Evolutionary conservation across 2,888 invertebrate genomes (phyloP).

Genomic region (Phania funesta): DNA sequence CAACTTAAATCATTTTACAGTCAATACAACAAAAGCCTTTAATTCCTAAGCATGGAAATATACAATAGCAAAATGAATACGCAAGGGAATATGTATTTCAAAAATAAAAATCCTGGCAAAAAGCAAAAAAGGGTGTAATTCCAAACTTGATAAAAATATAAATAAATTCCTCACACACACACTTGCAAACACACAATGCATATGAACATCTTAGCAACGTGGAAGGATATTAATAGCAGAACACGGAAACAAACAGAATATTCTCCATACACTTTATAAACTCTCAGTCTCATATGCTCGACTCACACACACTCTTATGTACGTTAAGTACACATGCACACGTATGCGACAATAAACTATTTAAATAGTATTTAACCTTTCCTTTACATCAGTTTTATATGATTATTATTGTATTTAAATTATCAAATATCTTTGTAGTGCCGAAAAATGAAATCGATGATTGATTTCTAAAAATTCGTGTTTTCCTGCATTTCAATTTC

Average conservation of each 20-base stretch:
- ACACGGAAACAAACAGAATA: conserved; percentile 19
- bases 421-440: conserved; percentile 48
- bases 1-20: conserved; percentile 49
- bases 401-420: conserved; percentile 58
- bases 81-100: not conserved
- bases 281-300: not conserved
- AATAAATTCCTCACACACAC: not conserved
- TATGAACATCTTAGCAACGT: conserved; percentile 34
- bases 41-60: not conserved
- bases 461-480: conserved; percentile 44
- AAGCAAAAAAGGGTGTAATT: conserved; percentile 43
- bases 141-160: not conserved
- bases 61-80: conserved; percentile 18
- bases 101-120: not conserved
- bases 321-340: not conserved
- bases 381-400: conserved; percentile 43
- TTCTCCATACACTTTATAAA: conserved; percentile 4
- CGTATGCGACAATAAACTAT: conserved; percentile 7
- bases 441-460: conserved; percentile 34
- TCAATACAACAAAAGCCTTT: conserved; percentile 21
- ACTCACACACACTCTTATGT: not conserved
- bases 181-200: not conserved
- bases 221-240: conserved; percentile 52
- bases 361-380: conserved; percentile 52
- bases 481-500: not conserved